Evolutionary conservation across 2,113 vertebrate genomes (phyloP).

Genomic region (Serinus canaria): DNA sequence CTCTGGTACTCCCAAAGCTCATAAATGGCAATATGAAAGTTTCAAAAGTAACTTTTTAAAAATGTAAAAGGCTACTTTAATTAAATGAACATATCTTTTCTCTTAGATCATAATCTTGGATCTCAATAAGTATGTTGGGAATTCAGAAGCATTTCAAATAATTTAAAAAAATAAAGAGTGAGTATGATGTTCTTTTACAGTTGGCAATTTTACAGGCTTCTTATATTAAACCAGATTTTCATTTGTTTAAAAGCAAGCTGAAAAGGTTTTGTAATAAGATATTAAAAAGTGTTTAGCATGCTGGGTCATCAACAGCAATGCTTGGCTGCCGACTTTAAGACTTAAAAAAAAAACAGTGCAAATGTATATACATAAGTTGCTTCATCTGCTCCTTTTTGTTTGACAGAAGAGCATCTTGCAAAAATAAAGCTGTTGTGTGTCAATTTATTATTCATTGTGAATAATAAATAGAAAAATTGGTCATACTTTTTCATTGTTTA

Average conservation of each 20-base stretch:
- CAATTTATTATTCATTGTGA: neutral
- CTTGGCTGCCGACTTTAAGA: neutral
- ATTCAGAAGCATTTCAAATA: slow-evolving; percentile 41
- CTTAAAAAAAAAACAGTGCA: neutral
- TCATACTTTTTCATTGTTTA: neutral
- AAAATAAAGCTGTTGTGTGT: neutral
- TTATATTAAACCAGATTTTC: slow-evolving; percentile 20
- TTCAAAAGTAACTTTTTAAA: neutral
- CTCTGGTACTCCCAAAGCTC: slow-evolving; percentile 31
- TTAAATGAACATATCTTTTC: slow-evolving; percentile 53
- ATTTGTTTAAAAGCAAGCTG: neutral
- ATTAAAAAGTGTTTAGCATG: neutral
- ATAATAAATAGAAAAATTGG: neutral
- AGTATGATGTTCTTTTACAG: neutral
- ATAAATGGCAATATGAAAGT: slow-evolving; percentile 16
- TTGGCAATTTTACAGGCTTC: slow-evolving; percentile 38
- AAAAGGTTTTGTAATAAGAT: slow-evolving; percentile 5
- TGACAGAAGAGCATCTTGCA: neutral
- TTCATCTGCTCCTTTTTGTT: neutral
- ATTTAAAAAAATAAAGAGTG: neutral
- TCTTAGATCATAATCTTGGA: slow-evolving; percentile 41
- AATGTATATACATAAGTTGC: neutral
- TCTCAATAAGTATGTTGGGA: slow-evolving; percentile 35
- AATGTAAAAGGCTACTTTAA: slow-evolving; percentile 21
- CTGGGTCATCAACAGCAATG: neutral